Base-by-base conservation (phyloP, 2,888 invertebrate species). In the Phymatocera aterrima region DNA sequence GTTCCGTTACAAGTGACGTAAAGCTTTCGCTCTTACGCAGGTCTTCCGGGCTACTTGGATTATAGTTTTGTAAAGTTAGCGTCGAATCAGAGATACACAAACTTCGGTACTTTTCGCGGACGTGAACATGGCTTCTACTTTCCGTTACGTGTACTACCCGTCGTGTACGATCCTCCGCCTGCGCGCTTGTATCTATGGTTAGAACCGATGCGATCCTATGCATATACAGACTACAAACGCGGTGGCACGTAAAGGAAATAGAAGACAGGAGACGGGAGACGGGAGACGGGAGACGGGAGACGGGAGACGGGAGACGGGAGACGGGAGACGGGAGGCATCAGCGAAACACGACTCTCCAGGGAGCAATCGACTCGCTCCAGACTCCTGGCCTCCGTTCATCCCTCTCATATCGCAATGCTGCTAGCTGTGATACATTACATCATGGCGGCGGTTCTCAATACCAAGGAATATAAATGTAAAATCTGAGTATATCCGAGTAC, bases 321-420 rank as follows among this genome's bases (percentile, higher is more conserved):
- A 61, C 28, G 28, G 64, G 64, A 64, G 64, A 64, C 61, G 40
- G 57, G 60, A 75, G 60, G 46, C 75, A 75, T 75, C 75, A 75
- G 46, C 75, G 75, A 34, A 75, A 57, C 43, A 83, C 68, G 78
- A 70, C 80, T 80, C 83, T 77, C 81, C 24, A 24, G 83, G 80
- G 83, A 78, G 46, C 79, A 74, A 83, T 81, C 70, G 74, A 57
- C 54, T 74, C 34, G 24, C 43, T 60, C 40, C 72, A 68, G 28
- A 68, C 72, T 72, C 48, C 43, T 12, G 15, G 34, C 51, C 18
- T 51, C 68, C n/a, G 24, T 68, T 40, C 75, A 24, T 75, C 60
- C 51, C 75, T 40, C 15, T 3, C 75, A 54, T 75, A 54, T 77
- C 61, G 43, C 46, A 18, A 75, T 48, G 40, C 65, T 57, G 51